phyloP scores from a whole-genome alignment of 2,888 invertebrate species.

The Nephrotoma guestfalica region DNA sequence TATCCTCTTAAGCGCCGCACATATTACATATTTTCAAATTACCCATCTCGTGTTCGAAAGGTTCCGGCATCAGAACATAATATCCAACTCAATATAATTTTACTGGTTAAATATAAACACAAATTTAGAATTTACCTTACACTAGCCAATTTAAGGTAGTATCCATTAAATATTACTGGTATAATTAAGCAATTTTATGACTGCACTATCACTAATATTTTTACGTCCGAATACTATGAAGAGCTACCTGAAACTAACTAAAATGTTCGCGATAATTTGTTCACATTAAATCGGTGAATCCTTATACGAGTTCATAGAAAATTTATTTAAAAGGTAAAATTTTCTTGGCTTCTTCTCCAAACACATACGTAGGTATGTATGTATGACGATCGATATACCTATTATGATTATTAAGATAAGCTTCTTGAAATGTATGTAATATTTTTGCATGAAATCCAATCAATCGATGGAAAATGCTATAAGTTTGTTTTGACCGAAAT shows the following conservation, averaged over 20 bases:
- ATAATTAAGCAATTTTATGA: background rate
- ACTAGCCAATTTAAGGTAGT: background rate
- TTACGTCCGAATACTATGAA: background rate
- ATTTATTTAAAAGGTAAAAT: background rate
- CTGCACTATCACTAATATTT: background rate
- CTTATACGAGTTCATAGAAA: background rate
- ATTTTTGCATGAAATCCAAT: background rate
- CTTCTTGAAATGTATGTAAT: background rate
- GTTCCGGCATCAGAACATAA: too few relatives aligned
- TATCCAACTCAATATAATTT: too few relatives aligned
- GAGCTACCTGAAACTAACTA: background rate
- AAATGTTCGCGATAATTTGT: background rate
- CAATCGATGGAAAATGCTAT: background rate
- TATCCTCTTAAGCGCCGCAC: too few relatives aligned
- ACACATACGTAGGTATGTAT: background rate
- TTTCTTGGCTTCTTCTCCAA: background rate
- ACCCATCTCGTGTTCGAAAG: too few relatives aligned
- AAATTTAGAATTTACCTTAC: background rate
- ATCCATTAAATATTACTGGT: background rate
- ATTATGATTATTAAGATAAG: background rate
- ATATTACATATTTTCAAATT: too few relatives aligned
- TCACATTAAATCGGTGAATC: background rate
- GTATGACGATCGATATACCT: background rate
- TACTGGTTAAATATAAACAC: too few relatives aligned
- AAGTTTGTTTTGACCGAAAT: background rate